A percentile compares a stretch with the other conserved stretches of the same genome.
These are phyloP conservation scores for Oreochromis niloticus DNA, from an alignment of 2,113 vertebrate genomes.

Conservation along the genomic window DNA sequence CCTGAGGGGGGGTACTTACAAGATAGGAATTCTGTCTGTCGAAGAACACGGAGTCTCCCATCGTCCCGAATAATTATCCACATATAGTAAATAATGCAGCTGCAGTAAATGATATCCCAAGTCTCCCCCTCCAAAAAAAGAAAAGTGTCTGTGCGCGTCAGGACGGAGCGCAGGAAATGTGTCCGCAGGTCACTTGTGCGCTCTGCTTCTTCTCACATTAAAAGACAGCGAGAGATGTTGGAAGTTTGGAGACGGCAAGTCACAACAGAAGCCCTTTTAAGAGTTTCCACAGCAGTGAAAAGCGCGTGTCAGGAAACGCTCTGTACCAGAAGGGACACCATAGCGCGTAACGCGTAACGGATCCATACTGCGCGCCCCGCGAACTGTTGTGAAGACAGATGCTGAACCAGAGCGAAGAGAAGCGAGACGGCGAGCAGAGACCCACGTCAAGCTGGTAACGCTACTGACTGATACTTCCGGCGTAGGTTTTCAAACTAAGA, in stretches of 20 bases:
- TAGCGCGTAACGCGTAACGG: conserved; percentile 51
- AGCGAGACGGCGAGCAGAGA: not conserved
- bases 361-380: conserved; percentile 60
- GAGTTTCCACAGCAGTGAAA: not conserved
- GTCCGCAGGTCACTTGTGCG: not conserved
- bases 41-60: conserved; percentile 82
- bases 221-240: not conserved
- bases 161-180: not conserved
- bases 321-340: conserved; percentile 21
- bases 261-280: not conserved
- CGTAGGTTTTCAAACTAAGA: conserved; percentile 25
- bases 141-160: not conserved
- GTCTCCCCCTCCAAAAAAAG: not conserved
- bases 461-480: not conserved
- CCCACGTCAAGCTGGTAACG: not conserved
- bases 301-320: conserved; percentile 7
- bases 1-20: conserved; percentile 73
- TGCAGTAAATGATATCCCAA: conserved; percentile 6
- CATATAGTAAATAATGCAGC: conserved; percentile 50
- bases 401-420: conserved; percentile 8
- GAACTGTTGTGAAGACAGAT: conserved; percentile 33
- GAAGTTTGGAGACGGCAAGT: not conserved
- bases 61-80: conserved; percentile 60
- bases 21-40: conserved; percentile 82
- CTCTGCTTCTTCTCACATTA: not conserved